Evolutionary conservation across 2,888 invertebrate genomes (phyloP).

Genomic region (Molorchus minor): DNA sequence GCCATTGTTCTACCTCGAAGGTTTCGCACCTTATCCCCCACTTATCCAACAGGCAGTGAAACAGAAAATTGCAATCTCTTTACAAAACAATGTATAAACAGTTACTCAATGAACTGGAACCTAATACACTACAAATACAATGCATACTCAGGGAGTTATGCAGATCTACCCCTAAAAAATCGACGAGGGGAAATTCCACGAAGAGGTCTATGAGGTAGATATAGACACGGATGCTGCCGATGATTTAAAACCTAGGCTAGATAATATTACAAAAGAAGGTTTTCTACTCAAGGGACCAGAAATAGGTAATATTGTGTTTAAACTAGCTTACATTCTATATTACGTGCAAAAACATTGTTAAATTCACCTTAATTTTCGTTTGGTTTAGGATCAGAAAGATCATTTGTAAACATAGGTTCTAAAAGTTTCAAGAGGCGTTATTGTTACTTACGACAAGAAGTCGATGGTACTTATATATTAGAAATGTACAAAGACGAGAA

Average conservation of each 20-base stretch:
- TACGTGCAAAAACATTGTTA: no score
- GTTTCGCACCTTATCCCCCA: constrained; percentile 77
- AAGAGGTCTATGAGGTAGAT: constrained; percentile 91
- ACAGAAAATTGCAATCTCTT: constrained; percentile 69
- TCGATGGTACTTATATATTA: constrained; percentile 89
- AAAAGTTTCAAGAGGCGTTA: constrained; percentile 92
- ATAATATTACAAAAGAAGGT: constrained; percentile 88
- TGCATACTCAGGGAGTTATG: constrained; percentile 86
- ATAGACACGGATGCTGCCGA: constrained; percentile 85
- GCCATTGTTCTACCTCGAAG: constrained; percentile 82
- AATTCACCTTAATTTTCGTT: no score
- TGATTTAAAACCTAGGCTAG: constrained; percentile 72
- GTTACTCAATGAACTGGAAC: constrained; percentile 90
- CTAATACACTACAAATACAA: constrained; percentile 91
- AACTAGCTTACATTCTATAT: no score
- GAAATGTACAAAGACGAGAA: constrained; percentile 94
- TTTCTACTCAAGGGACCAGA: constrained; percentile 92
- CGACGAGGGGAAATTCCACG: constrained; percentile 71
- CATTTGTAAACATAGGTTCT: constrained; percentile 90
- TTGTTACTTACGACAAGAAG: constrained; percentile 89
- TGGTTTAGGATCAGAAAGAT: constrained; percentile 77
- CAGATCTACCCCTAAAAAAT: constrained; percentile 82
- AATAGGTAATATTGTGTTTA: constrained; percentile 64
- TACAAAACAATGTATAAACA: constrained; percentile 74
- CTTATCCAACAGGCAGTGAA: constrained; percentile 55